A percentile compares a stretch with the other conserved stretches of the same genome.
These are phyloP conservation scores for Neoseiulus cucumeris DNA, from an alignment of 1,140 invertebrate species.

Conservation along the genomic window DNA sequence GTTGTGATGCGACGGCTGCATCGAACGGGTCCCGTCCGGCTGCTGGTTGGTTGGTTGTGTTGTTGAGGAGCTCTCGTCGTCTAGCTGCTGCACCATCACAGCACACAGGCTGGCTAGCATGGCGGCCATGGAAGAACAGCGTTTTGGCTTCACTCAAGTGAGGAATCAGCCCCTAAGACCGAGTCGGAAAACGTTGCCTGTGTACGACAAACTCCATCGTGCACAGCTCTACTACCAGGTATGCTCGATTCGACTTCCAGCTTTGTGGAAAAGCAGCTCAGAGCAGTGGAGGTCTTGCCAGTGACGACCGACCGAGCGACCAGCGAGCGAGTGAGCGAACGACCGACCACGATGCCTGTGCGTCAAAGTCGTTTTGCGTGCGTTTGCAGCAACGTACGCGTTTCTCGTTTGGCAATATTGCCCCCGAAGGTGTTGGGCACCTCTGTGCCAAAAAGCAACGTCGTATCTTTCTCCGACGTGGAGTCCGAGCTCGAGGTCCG, in stretches of 20 bases:
- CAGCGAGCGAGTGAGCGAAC: too few relatives aligned
- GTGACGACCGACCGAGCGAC: too few relatives aligned
- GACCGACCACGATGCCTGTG: too few relatives aligned
- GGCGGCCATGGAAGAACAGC: not conserved
- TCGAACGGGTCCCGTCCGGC: not conserved
- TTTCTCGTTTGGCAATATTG: too few relatives aligned
- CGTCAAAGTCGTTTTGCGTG: too few relatives aligned
- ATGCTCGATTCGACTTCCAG: not conserved
- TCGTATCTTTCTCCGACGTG: too few relatives aligned
- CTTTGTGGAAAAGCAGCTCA: too few relatives aligned
- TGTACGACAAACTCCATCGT: not conserved
- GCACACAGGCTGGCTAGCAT: slow-evolving; percentile 10
- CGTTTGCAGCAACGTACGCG: too few relatives aligned
- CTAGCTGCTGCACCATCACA: not conserved
- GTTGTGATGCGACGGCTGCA: not conserved
- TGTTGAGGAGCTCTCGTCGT: slow-evolving; percentile 9
- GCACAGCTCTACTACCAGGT: not conserved
- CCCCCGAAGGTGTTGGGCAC: too few relatives aligned
- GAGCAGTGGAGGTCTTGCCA: too few relatives aligned
- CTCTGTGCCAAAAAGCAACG: too few relatives aligned
- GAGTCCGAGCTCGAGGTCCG: too few relatives aligned
- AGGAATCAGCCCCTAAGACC: not conserved
- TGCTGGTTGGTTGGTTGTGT: not conserved
- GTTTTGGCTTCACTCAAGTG: not conserved
- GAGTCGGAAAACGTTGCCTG: not conserved